Conservation (phyloP, 2,113 vertebrate genomes). For the Chauna torquata region DNA sequence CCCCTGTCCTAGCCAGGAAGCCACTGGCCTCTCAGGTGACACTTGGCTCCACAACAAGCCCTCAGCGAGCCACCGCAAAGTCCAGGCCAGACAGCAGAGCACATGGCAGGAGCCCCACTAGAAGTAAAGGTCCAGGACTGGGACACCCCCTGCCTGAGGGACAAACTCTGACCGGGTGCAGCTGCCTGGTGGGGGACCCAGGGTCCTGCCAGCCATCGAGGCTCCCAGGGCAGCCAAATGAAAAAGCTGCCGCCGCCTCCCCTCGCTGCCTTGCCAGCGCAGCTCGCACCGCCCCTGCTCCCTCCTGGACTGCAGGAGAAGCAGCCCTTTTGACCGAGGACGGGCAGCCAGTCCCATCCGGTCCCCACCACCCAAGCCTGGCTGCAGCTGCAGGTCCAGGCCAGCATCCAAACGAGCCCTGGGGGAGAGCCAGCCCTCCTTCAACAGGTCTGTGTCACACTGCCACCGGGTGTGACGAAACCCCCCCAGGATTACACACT, state of each 20-base stretch:
- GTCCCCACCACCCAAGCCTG: neutral
- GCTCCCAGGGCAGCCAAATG: neutral
- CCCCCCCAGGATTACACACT: neutral
- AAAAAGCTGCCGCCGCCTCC: neutral
- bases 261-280: no score
- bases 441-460: neutral
- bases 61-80: neutral
- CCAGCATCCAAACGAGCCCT: neutral
- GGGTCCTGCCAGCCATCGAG: neutral
- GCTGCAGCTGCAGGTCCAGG: neutral
- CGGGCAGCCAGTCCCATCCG: neutral
- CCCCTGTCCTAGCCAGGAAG: neutral
- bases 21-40: fast-evolving
- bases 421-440: neutral
- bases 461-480: neutral
- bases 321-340: neutral
- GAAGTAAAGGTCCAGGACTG: neutral
- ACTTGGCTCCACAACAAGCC: neutral
- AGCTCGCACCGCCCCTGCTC: neutral
- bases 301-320: fast-evolving
- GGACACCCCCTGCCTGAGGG: neutral
- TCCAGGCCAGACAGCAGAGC: neutral
- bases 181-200: fast-evolving
- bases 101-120: neutral
- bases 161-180: neutral